Evolutionary conservation across 2,888 invertebrate species (phyloP).

Genomic region (Acrobasis repandana): DNA sequence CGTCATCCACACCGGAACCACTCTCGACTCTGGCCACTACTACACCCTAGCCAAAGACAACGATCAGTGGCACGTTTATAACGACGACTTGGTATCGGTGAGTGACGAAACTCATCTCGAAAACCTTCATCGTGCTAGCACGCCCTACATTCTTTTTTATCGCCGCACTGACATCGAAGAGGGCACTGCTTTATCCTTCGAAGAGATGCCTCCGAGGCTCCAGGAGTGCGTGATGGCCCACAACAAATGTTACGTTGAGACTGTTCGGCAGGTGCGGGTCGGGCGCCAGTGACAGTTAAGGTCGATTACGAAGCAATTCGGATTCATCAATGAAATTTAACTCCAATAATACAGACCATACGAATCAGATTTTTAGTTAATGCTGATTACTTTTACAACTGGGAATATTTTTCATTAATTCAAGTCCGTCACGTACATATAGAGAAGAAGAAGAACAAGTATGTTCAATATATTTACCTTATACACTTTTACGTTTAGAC

Average conservation of each 20-base stretch:
- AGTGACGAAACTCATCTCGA: conserved; percentile 85
- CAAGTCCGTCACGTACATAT: not conserved
- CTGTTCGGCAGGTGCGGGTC: conserved; percentile 48
- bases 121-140: conserved; percentile 86
- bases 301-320: conserved; percentile 49
- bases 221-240: conserved; percentile 58
- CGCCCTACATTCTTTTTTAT: conserved; percentile 93
- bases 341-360: conserved; percentile 24
- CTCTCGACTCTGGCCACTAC: conserved; percentile 94
- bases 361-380: no score
- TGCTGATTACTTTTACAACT: not conserved
- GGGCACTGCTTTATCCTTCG: conserved; percentile 50
- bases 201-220: conserved; percentile 57
- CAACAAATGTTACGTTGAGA: conserved; percentile 63
- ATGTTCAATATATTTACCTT: not conserved
- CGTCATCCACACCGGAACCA: conserved; percentile 92
- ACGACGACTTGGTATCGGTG: conserved; percentile 88
- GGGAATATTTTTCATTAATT: not conserved
- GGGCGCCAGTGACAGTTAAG: conserved; percentile 62
- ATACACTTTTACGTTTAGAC: not conserved
- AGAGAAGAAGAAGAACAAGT: no score
- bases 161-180: conserved; percentile 71
- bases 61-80: conserved; percentile 90
- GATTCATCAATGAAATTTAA: conserved; percentile 36
- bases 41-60: conserved; percentile 90